phyloP scores from a whole-genome alignment of 2,888 invertebrate genomes.

The Cephus pygmeus region DNA sequence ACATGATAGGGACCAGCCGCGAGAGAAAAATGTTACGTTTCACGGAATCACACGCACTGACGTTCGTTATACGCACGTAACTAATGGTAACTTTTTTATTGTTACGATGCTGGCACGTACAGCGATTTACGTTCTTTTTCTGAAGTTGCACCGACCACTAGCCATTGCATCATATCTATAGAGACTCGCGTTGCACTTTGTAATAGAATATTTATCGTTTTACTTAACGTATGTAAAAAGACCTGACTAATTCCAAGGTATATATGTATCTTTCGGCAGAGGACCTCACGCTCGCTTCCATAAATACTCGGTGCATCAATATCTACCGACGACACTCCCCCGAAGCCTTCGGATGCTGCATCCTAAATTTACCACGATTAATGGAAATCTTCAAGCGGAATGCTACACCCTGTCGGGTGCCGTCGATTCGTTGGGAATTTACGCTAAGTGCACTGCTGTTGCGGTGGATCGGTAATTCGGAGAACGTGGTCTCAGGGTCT shows the following conservation, averaged over 20 bases:
- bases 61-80: background rate
- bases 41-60: constrained; percentile 3
- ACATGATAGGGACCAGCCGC: constrained; percentile 18
- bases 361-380: background rate
- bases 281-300: background rate
- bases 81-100: background rate
- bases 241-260: background rate
- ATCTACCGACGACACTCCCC: background rate
- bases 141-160: background rate
- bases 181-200: background rate
- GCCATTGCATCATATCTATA: background rate
- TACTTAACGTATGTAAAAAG: background rate
- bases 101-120: background rate
- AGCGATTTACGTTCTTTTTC: background rate
- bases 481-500: constrained; percentile 59
- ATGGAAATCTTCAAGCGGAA: background rate
- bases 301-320: background rate
- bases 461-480: constrained; percentile 60
- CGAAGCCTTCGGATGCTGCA: background rate
- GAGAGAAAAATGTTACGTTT: constrained; percentile 13
- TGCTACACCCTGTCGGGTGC: background rate
- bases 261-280: background rate
- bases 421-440: constrained; percentile 43
- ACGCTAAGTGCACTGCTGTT: constrained; percentile 57
- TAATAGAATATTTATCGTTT: background rate